A percentile compares a stretch with the other conserved stretches of the same genome.
Conservation (phyloP, 2,888 invertebrate genomes). For the Cheilosia vernalis region DNA sequence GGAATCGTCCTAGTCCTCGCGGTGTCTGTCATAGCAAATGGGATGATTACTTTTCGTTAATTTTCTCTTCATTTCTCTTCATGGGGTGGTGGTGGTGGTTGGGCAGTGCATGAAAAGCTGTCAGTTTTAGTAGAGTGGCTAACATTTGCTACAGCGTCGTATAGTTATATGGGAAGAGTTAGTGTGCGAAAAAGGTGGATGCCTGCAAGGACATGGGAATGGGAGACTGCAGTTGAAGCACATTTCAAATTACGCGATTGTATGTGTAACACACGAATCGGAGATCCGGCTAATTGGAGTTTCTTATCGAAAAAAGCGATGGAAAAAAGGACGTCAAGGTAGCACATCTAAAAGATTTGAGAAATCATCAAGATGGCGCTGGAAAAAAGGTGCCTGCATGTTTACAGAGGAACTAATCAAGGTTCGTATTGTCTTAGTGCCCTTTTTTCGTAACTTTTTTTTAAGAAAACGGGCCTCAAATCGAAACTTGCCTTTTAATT, state of each 20-base stretch:
- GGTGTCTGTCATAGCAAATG: slow-evolving; percentile 66
- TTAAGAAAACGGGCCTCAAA: too few relatives aligned
- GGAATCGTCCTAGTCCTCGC: slow-evolving; percentile 44
- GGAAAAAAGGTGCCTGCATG: too few relatives aligned
- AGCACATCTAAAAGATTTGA: too few relatives aligned
- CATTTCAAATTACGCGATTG: slow-evolving; percentile 1
- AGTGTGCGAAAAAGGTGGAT: background rate
- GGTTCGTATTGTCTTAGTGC: too few relatives aligned
- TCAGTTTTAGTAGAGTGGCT: slow-evolving; percentile 67
- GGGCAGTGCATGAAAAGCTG: slow-evolving; percentile 53
- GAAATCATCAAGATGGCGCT: too few relatives aligned
- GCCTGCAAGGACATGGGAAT: background rate
- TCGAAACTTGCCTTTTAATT: too few relatives aligned
- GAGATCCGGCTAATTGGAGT: too few relatives aligned
- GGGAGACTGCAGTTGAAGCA: background rate
- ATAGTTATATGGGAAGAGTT: background rate
- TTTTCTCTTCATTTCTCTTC: slow-evolving; percentile 68
- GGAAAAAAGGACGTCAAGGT: too few relatives aligned
- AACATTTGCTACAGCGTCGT: slow-evolving; percentile 48
- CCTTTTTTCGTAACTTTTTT: too few relatives aligned
- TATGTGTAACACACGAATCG: too few relatives aligned
- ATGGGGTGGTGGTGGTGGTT: background rate
- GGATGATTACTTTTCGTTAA: slow-evolving; percentile 75
- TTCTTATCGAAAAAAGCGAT: too few relatives aligned
- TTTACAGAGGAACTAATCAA: too few relatives aligned